Evolutionary conservation across 1,140 invertebrate genomes (phyloP), one percentile per base, ranked within the genome.

Genomic region (Anoplolepis gracilipes): DNA sequence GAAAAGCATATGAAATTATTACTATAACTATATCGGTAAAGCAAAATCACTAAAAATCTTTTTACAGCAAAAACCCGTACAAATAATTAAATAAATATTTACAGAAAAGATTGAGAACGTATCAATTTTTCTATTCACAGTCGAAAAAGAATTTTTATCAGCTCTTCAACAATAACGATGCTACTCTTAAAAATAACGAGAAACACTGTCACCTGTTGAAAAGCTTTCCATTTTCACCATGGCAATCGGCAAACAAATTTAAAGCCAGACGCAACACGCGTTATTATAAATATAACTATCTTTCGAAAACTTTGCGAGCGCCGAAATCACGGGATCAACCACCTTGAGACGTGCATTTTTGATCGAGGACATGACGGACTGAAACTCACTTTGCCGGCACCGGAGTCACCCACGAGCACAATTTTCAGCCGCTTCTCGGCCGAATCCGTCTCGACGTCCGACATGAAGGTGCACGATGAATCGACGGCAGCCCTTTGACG

Each of bases 371-470:
- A 28, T 33, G 46, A 72, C 33, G 19, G 46, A 57, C 13, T 19
- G 55, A 90, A 91, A 94, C 96, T 96, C 95, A 98, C 98, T 96
- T 98, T 98, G 91, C 98, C 98, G 91, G 96, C 96, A 87, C 96
- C 96, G 65, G 97, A 96, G 93, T 98, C 97, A 22, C 98, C 98
- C 87, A 98, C 95, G 70, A 98, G 94, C 28, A 97, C 97, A 90
- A 98, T 96, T 95, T 98, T 98, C 81, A 98, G 92, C 92, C 97
- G 96, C 94, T 96, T 97, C 91, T 97, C 96, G 67, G 93, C 92
- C 82, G 97, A 96, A 85, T 97, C 97, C 88, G 97, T 97, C 87
- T 97, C 96, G 69, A 95, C 95, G 92, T 97, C 96, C 75, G 96
- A 96, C 96, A 97, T 97, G 46, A 67, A 49, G 22, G 16, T 8